Evolutionary conservation across 2,797 vertebrate species (phyloP).

Genomic region (Lepilemur septentrionalis): DNA sequence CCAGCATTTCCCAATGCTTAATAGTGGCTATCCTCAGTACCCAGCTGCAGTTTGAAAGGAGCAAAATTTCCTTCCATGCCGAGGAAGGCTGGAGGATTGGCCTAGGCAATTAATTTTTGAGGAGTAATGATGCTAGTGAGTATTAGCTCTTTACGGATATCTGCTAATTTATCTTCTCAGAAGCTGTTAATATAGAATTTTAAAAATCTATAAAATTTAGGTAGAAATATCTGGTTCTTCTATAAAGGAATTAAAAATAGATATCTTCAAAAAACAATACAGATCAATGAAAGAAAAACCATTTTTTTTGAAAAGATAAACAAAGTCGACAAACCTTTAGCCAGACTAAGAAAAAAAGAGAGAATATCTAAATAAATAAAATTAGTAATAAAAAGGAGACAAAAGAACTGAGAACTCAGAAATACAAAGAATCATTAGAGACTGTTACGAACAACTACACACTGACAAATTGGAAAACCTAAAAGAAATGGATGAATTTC

Average conservation of each 20-base stretch:
- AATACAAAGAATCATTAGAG: no score
- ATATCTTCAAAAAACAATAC: neutral
- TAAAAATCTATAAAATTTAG: neutral
- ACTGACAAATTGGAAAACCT: no score
- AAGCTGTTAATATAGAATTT: neutral
- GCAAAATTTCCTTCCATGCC: neutral
- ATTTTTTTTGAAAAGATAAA: neutral
- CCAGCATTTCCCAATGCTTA: neutral
- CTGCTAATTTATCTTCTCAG: neutral
- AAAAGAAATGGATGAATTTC: no score
- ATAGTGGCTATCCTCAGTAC: neutral
- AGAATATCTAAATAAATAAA: neutral
- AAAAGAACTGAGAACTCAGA: no score
- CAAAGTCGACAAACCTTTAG: neutral
- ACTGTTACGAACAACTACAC: no score
- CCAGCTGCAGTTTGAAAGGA: neutral
- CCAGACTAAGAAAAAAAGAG: neutral
- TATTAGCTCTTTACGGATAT: neutral
- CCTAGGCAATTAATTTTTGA: neutral
- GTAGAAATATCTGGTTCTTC: neutral
- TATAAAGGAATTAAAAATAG: neutral
- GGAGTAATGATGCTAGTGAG: neutral
- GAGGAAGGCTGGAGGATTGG: slow-evolving; percentile 25
- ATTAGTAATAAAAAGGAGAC: neutral
- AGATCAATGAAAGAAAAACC: neutral